phyloP scores from a whole-genome alignment of 1,140 invertebrate genomes.

The Macrobrachium rosenbergii region DNA sequence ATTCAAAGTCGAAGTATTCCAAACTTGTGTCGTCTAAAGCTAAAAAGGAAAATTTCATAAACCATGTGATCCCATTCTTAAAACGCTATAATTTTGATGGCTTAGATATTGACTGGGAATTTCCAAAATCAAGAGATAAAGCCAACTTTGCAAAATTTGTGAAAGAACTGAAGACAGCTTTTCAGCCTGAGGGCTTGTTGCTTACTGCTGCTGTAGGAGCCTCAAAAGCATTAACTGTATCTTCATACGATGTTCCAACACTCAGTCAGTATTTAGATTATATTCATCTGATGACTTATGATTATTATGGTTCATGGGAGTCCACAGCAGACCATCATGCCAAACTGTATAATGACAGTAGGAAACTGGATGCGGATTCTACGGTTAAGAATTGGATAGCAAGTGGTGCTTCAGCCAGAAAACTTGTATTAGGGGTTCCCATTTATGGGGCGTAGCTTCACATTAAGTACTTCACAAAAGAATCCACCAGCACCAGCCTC shows the following conservation, averaged over 20 bases:
- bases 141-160: conserved; percentile 77
- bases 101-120: conserved; percentile 88
- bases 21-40: conserved; percentile 77
- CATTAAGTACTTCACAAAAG: conserved; percentile 63
- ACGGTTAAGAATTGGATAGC: conserved; percentile 70
- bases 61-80: conserved; percentile 79
- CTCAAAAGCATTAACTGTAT: neutral
- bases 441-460: conserved; percentile 70
- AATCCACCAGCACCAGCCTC: conserved; percentile 5
- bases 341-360: conserved; percentile 67
- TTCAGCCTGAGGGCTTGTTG: conserved; percentile 82
- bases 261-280: conserved; percentile 63
- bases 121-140: conserved; percentile 82
- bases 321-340: conserved; percentile 72
- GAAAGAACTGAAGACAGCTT: conserved; percentile 79
- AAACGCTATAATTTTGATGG: conserved; percentile 87
- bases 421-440: conserved; percentile 70
- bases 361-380: conserved; percentile 36
- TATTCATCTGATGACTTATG: conserved; percentile 71
- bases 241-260: conserved; percentile 61
- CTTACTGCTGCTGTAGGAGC: conserved; percentile 79
- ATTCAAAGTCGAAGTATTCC: conserved; percentile 35
- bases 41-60: conserved; percentile 81
- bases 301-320: conserved; percentile 71
- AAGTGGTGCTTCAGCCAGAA: conserved; percentile 68